Evolutionary conservation across 1,140 invertebrate species (phyloP), one percentile per base, ranked within the genome.

Genomic region (Ridgeia piscesae): DNA sequence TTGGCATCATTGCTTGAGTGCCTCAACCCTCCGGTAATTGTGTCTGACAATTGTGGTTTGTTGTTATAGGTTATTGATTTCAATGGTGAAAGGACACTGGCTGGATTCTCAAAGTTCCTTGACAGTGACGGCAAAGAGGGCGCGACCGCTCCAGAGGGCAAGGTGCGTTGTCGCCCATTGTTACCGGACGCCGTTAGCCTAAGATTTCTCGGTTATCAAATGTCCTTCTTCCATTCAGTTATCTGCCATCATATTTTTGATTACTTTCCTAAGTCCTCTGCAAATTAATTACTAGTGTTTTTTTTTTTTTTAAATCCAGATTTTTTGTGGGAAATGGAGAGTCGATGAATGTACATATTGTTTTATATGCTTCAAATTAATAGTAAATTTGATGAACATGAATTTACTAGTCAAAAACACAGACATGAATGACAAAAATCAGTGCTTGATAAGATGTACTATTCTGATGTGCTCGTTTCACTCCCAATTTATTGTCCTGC

Each of bases 51-150:
- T 77, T 34, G 34, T 6, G 50, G 33, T 93, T 48, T 89, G 50
- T 93, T 93, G 92, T 17, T 94, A 88, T 95, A 98, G 97, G 97
- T 97, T 94, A 97, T 99, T 94, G 98, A 99, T 95, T 99, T 98
- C 97, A 98, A 98, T 95, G 99, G 99, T 92, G 98, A 99, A 95
- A 97, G 99, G 96, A 99, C 99, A 94, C 97, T 99, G 93, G 99
- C 99, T 95, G 99, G 97, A 93, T 97, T 99, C 94, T 97, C 97
- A 91, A 98, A 99, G 96, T 99, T 99, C 97, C 96, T 99, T 33
- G 94, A 95, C 33, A 94, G 94, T 93, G 95, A 94, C 88, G 95
- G 95, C 50, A 95, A 95, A 92, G 94, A 95, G 89, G 95, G 94
- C 48, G 94, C 93, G 11, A 77, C 58, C 58, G 58, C 58, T 77